phyloP scores from a whole-genome alignment of 2,797 vertebrate genomes.

The Crocidura indochinensis region DNA sequence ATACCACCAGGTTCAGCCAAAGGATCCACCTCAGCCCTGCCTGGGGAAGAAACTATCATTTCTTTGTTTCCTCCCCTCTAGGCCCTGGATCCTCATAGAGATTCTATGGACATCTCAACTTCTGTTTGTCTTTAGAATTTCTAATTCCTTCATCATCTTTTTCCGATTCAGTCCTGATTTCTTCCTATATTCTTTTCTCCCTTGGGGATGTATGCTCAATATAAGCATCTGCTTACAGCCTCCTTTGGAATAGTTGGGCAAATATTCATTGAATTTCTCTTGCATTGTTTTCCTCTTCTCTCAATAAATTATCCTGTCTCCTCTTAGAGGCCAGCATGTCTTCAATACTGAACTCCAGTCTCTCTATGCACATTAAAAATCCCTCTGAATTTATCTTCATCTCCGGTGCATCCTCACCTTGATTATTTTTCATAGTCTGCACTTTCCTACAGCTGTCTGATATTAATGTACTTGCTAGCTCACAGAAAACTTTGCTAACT shows the following conservation, averaged over 20 bases:
- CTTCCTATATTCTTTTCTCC: slow-evolving; percentile 73
- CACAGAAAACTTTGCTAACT: slow-evolving; percentile 6
- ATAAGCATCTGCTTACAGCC: slow-evolving; percentile 82
- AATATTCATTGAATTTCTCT: slow-evolving; percentile 87
- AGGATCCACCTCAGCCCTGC: neutral
- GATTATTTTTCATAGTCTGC: slow-evolving; percentile 75
- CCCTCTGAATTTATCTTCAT: slow-evolving; percentile 84
- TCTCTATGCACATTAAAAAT: slow-evolving; percentile 71
- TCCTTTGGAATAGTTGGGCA: slow-evolving; percentile 83
- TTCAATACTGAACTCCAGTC: slow-evolving; percentile 76
- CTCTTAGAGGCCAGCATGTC: slow-evolving; percentile 80
- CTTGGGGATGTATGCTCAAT: slow-evolving; percentile 68
- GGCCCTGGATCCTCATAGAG: neutral
- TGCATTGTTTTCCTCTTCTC: slow-evolving; percentile 82
- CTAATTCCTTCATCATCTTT: slow-evolving; percentile 76
- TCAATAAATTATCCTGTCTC: slow-evolving; percentile 88
- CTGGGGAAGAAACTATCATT: accelerated
- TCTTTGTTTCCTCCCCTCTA: neutral
- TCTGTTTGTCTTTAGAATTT: slow-evolving; percentile 74
- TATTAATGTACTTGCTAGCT: neutral
- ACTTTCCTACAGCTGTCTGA: slow-evolving; percentile 62
- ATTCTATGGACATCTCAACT: slow-evolving; percentile 4
- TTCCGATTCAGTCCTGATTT: slow-evolving; percentile 73
- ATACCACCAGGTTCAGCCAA: neutral
- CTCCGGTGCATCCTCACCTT: slow-evolving; percentile 78